Conservation (phyloP, 1,140 invertebrate genomes). For the Idris sp. region DNA sequence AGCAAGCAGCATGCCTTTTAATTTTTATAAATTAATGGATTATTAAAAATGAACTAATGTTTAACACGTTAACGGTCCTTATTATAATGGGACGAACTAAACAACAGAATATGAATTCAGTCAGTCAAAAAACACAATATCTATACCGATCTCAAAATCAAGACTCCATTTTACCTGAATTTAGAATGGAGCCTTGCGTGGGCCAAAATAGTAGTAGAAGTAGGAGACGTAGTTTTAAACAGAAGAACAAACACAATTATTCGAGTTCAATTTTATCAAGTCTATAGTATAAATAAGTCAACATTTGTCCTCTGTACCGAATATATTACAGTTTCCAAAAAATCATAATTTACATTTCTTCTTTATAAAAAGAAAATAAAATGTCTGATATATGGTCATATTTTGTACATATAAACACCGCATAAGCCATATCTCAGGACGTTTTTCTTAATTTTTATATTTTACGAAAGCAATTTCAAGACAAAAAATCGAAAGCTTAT, state of each 20-base stretch:
- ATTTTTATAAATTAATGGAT: conserved; percentile 5
- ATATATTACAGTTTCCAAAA: too few species aligned
- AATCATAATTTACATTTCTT: too few species aligned
- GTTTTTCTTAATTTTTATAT: too few species aligned
- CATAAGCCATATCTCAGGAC: conserved; percentile 74
- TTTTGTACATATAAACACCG: conserved; percentile 71
- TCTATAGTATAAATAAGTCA: too few species aligned
- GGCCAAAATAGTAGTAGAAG: conserved; percentile 77
- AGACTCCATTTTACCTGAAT: conserved; percentile 79
- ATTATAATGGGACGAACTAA: conserved; percentile 58
- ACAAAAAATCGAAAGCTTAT: conserved; percentile 57
- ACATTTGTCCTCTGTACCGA: too few species aligned
- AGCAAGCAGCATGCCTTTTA: neutral
- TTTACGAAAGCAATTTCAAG: conserved; percentile 67
- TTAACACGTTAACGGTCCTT: conserved; percentile 46
- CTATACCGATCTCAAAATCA: conserved; percentile 70
- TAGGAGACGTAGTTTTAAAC: conserved; percentile 74
- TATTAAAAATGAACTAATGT: conserved; percentile 22
- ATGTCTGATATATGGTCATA: too few species aligned
- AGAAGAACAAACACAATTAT: conserved; percentile 74
- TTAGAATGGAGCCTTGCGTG: conserved; percentile 78
- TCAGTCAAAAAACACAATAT: conserved; percentile 74
- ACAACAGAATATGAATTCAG: conserved; percentile 72
- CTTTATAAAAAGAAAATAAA: too few species aligned
- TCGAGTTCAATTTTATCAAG: too few species aligned